A percentile compares a stretch with the other conserved stretches of the same genome.
These are phyloP conservation scores for Megalops atlanticus DNA, from an alignment of 2,113 vertebrate species.

Conservation along the genomic window DNA sequence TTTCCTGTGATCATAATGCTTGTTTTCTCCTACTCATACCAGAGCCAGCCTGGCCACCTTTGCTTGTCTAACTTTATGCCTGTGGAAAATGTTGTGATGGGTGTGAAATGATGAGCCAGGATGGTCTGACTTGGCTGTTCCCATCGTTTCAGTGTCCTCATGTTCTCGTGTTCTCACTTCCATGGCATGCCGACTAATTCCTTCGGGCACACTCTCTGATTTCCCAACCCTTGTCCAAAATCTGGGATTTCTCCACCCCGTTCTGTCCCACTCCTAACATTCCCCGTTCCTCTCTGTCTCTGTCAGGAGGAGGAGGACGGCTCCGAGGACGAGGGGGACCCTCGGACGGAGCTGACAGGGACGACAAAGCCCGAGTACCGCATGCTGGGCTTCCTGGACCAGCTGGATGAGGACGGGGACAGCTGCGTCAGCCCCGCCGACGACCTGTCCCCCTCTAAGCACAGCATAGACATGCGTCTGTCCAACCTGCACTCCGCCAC, in stretches of 20 bases:
- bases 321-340: constrained; percentile 82
- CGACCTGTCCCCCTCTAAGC: constrained; percentile 81
- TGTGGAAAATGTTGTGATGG: not conserved
- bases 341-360: constrained; percentile 73
- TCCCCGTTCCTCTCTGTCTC: not conserved
- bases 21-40: not conserved
- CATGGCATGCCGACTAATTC: not conserved
- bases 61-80: not conserved
- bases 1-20: not conserved
- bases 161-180: not conserved
- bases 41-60: not conserved
- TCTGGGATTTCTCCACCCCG: not conserved
- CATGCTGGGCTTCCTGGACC: constrained; percentile 82
- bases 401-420: constrained; percentile 85
- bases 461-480: constrained; percentile 83
- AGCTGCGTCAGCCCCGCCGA: constrained; percentile 93
- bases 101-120: not conserved
- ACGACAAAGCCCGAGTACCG: constrained; percentile 76
- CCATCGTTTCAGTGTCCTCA: not conserved
- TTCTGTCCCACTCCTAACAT: not conserved
- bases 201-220: not conserved
- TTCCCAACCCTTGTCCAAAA: not conserved
- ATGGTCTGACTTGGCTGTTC: not conserved
- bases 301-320: constrained; percentile 90
- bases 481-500: constrained; percentile 94